These are phyloP conservation scores for Anthopleura xanthogrammica DNA, from an alignment of 92 coral and sea anemone genomes.

Conservation along the genomic window DNA sequence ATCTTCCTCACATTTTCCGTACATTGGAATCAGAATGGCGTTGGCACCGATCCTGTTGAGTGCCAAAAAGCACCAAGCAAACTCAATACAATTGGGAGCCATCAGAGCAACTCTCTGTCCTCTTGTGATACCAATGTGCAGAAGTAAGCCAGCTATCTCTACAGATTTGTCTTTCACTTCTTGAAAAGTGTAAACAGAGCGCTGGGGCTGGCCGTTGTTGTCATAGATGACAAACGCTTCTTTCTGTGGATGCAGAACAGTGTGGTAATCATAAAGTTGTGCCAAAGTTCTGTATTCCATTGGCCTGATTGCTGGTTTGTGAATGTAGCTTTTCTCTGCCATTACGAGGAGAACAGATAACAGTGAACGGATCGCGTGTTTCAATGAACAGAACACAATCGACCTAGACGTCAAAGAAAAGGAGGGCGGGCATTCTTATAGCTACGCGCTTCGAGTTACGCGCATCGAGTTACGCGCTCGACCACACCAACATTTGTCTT, in stretches of 20 bases:
- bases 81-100: neutral
- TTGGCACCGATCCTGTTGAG: slow-evolving; percentile 12
- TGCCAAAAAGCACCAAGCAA: neutral
- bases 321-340: slow-evolving; percentile 14
- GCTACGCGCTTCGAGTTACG: too few relatives aligned
- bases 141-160: neutral
- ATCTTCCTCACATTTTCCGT: neutral
- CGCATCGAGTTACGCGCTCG: too few relatives aligned
- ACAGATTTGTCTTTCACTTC: neutral
- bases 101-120: slow-evolving; percentile 6
- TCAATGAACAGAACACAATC: too few relatives aligned
- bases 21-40: neutral
- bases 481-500: too few relatives aligned
- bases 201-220: neutral
- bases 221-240: slow-evolving; percentile 25
- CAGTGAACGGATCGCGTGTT: too few relatives aligned
- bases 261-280: slow-evolving; percentile 1
- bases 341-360: neutral
- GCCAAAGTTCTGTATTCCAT: slow-evolving; percentile 2
- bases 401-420: too few relatives aligned
- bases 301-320: neutral
- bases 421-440: too few relatives aligned
- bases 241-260: neutral
- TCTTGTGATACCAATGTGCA: neutral
- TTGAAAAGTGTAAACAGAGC: neutral